phyloP scores from a whole-genome alignment of 1,140 invertebrate species.

The Patella vulgata region DNA sequence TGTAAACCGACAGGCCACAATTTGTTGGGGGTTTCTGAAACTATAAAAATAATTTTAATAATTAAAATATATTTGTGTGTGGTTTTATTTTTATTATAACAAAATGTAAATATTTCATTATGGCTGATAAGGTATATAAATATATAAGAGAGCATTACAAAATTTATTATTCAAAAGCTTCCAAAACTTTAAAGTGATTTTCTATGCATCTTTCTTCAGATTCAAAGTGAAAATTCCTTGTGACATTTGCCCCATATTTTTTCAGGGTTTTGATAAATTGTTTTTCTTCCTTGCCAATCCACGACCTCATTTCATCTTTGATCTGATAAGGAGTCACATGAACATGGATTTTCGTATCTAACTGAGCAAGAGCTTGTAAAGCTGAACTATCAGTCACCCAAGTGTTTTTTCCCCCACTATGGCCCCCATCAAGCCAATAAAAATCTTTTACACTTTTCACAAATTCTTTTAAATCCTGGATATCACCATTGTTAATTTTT shows the following conservation, averaged over 20 bases:
- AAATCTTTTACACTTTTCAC: constrained; percentile 70
- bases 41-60: too few species aligned
- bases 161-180: constrained; percentile 51
- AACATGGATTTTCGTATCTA: constrained; percentile 70
- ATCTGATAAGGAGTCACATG: constrained; percentile 88
- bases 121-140: too few species aligned
- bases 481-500: constrained; percentile 68
- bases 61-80: too few species aligned
- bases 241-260: constrained; percentile 73
- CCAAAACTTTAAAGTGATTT: constrained; percentile 78
- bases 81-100: too few species aligned
- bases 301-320: constrained; percentile 77
- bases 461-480: constrained; percentile 23
- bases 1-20: too few species aligned
- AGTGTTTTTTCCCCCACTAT: constrained; percentile 79
- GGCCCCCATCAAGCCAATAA: constrained; percentile 90
- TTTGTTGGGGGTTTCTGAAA: too few species aligned
- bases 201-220: constrained; percentile 72
- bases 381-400: constrained; percentile 82
- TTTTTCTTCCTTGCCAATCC: constrained; percentile 84
- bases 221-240: constrained; percentile 75
- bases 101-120: too few species aligned
- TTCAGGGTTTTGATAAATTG: constrained; percentile 76
- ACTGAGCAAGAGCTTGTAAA: constrained; percentile 74
- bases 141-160: too few species aligned